phyloP scores from a whole-genome alignment of 2,888 invertebrate genomes.

The Venusia cambrica region DNA sequence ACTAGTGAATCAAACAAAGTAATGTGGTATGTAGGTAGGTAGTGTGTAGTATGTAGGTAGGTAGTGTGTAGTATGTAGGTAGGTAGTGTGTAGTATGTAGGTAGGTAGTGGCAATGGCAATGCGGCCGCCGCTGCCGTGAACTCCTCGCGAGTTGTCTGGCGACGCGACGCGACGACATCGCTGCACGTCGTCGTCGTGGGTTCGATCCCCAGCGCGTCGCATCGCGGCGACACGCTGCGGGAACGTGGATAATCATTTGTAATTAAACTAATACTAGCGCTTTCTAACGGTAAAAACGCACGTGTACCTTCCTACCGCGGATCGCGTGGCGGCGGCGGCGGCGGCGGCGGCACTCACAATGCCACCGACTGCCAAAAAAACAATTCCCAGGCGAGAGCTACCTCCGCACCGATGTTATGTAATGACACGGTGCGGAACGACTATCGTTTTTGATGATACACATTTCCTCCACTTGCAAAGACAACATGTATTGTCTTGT shows the following conservation, averaged over 20 bases:
- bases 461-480: constrained; percentile 13
- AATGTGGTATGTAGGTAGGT: too few relatives aligned
- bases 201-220: constrained; percentile 10
- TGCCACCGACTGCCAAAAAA: constrained; percentile 39
- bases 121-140: constrained; percentile 2
- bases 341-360: too few relatives aligned
- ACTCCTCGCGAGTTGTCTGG: constrained; percentile 11
- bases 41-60: too few relatives aligned
- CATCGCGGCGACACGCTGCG: constrained; percentile 26
- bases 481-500: too few relatives aligned
- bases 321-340: constrained; percentile 21
- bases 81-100: too few relatives aligned
- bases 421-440: constrained; percentile 9
- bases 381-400: constrained; percentile 40
- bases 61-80: too few relatives aligned
- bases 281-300: constrained; percentile 43
- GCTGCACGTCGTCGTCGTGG: too few relatives aligned
- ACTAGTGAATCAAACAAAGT: too few relatives aligned
- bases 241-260: constrained; percentile 36
- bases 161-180: too few relatives aligned
- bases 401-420: constrained; percentile 13
- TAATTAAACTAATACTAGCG: constrained; percentile 36
- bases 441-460: constrained; percentile 12
- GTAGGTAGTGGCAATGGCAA: neutral
- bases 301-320: constrained; percentile 26